These are phyloP conservation scores for Drosophila pallidifrons DNA, from an alignment of 1,140 invertebrate species.

Conservation along the genomic window DNA sequence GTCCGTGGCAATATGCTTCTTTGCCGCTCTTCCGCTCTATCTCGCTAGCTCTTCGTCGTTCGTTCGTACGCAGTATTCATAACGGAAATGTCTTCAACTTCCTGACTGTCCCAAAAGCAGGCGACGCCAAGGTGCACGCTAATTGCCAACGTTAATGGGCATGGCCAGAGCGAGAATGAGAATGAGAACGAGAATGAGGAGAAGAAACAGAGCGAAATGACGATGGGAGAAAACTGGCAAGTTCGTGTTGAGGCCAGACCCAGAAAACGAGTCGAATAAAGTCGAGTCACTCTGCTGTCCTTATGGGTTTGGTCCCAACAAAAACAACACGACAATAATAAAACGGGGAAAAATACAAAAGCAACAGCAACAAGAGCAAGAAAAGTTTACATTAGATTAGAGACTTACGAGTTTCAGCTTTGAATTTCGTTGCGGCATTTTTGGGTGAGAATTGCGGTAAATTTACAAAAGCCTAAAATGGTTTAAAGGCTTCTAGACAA, in stretches of 20 bases:
- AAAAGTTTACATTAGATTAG: constrained; percentile 72
- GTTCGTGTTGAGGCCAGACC: constrained; percentile 4
- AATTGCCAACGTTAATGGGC: constrained; percentile 78
- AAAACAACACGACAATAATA: constrained; percentile 9
- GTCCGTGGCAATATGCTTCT: not conserved
- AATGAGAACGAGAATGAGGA: not conserved
- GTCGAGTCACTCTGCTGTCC: not conserved
- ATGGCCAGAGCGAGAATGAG: constrained; percentile 24
- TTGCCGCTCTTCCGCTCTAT: not conserved
- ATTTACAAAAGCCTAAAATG: constrained; percentile 35
- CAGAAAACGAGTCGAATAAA: too few relatives aligned
- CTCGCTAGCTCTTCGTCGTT: not conserved
- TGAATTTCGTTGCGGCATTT: constrained; percentile 19
- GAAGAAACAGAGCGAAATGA: constrained; percentile 6
- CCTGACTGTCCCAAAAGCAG: constrained; percentile 23
- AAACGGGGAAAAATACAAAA: not conserved
- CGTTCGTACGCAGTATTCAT: constrained; percentile 56
- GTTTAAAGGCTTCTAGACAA: constrained; percentile 42
- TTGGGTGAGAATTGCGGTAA: constrained; percentile 25
- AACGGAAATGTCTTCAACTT: constrained; percentile 70
- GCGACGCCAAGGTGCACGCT: constrained; percentile 65
- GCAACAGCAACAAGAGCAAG: not conserved
- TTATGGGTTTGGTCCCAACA: constrained; percentile 9
- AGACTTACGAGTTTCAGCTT: constrained; percentile 35
- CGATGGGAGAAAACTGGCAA: constrained; percentile 12